A percentile compares a stretch with the other conserved stretches of the same genome.
Evolutionary conservation across 92 coral and sea anemone species (phyloP).

Genomic region (Pocillopora grandis): DNA sequence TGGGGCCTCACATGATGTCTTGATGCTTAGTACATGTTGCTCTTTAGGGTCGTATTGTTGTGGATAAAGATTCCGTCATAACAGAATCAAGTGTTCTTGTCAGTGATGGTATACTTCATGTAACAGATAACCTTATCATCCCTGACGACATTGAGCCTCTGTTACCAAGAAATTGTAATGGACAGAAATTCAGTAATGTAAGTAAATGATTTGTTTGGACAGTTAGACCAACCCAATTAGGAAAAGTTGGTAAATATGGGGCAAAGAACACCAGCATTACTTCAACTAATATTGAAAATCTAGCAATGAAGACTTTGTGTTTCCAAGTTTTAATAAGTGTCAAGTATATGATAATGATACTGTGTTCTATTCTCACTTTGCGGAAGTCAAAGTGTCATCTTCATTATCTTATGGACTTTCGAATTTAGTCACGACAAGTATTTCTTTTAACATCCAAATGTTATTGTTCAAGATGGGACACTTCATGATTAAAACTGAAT

Average conservation of each 20-base stretch:
- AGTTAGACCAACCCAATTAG: background rate
- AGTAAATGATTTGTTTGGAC: background rate
- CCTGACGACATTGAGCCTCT: conserved; percentile 77
- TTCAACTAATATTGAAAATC: too few species aligned
- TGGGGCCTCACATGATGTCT: background rate
- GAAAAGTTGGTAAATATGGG: background rate
- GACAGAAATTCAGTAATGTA: conserved; percentile 22
- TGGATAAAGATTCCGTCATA: conserved; percentile 55
- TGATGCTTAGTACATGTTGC: background rate
- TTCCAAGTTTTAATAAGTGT: too few species aligned
- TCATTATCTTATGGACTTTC: too few species aligned
- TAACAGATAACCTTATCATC: conserved; percentile 47
- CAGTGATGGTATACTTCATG: conserved; percentile 72
- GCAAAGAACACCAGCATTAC: background rate
- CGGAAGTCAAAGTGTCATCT: too few species aligned
- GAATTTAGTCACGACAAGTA: too few species aligned
- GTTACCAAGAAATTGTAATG: conserved; percentile 66
- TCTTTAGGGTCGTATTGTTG: conserved; percentile 64
- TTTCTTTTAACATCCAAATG: too few species aligned
- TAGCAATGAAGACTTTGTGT: too few species aligned
- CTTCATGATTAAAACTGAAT: too few species aligned
- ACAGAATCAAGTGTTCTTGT: conserved; percentile 64
- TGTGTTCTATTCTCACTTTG: too few species aligned
- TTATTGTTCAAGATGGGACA: too few species aligned
- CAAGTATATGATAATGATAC: too few species aligned